Base-by-base conservation (phyloP, 2,113 vertebrate genomes). In the Pachypanchax playfairii region DNA sequence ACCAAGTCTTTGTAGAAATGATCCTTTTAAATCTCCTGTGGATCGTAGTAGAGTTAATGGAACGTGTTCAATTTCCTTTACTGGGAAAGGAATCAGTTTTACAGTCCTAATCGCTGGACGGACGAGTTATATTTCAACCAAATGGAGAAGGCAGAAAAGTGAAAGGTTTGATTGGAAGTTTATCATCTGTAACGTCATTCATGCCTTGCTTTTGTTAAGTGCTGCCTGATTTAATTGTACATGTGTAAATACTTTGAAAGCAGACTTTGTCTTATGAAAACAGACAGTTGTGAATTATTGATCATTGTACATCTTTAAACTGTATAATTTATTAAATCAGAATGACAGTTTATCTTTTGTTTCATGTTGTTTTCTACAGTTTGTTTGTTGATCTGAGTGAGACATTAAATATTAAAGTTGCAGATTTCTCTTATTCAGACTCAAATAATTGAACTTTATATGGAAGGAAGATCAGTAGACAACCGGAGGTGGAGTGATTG, bases 251-350 rank as follows among this genome's bases (percentile, higher is more conserved):
- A 96, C 89, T 92, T 93, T 79, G 84, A 90, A 87, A 83, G 89
- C 88, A 90, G 83, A 90, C 91, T 83, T 80, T 91, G 85, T 90
- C 84, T 85, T 88, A 88, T 86, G 80, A 87, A 75, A 83, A 84
- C 90, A 56, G 56, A 82, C 51, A 24, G 31, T 90, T 87, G 81
- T 89, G 92, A 89, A 95, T 94, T 92, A 89, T 93, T 94, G 92
- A 94, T 91, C 93, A 92, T 94, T 98, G 95, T 96, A 95, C 93
- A 97, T 96, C 94, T 94, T 94, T 77, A 82, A 86, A 84, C 74
- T 94, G 75, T 96, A 94, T 96, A 98, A 99, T 97, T 99, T 99
- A 99, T 99, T 98, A 97, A 98, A 98, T 96, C 91, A 94, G 93
- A 93, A 92, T 94, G 92, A 95, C 93, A 94, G 75, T 88, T 84